Evolutionary conservation across 2,797 vertebrate species (phyloP).

Genomic region (Coreius guichenoti): DNA sequence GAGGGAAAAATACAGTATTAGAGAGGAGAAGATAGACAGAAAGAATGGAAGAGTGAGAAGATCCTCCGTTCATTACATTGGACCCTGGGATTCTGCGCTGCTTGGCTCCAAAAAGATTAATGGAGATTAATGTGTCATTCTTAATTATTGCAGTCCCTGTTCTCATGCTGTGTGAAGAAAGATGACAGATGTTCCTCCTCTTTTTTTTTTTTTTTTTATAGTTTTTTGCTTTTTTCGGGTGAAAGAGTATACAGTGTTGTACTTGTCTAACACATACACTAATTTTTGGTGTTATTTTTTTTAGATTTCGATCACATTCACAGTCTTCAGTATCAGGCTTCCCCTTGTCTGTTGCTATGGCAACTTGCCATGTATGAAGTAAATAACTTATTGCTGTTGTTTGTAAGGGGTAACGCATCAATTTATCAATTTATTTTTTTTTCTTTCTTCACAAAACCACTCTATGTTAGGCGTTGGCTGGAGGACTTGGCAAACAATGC

Average conservation of each 20-base stretch:
- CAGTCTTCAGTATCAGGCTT: slow-evolving; percentile 71
- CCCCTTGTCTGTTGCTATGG: slow-evolving; percentile 78
- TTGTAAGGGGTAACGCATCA: slow-evolving; percentile 52
- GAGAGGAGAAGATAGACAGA: neutral
- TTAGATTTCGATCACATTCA: slow-evolving; percentile 64
- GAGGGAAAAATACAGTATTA: slow-evolving; percentile 26
- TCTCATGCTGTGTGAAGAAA: slow-evolving; percentile 27
- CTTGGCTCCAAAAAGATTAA: slow-evolving; percentile 51
- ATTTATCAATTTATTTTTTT: slow-evolving; percentile 52
- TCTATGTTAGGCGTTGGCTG: slow-evolving; percentile 39
- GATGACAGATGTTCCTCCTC: neutral
- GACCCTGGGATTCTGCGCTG: slow-evolving; percentile 43
- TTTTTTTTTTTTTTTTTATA: neutral
- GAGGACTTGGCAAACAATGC: slow-evolving; percentile 39
- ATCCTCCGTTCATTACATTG: slow-evolving; percentile 45
- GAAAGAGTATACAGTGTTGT: neutral
- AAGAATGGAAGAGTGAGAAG: neutral
- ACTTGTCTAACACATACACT: neutral
- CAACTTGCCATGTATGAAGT: slow-evolving; percentile 57
- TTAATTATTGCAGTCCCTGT: slow-evolving; percentile 45
- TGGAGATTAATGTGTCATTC: slow-evolving; percentile 40
- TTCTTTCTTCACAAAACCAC: neutral
- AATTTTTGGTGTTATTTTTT: slow-evolving; percentile 68
- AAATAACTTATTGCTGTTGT: slow-evolving; percentile 62
- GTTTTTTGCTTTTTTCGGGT: neutral